Base-by-base conservation (phyloP, 2,888 invertebrate genomes). In the Salpingus planirostris region DNA sequence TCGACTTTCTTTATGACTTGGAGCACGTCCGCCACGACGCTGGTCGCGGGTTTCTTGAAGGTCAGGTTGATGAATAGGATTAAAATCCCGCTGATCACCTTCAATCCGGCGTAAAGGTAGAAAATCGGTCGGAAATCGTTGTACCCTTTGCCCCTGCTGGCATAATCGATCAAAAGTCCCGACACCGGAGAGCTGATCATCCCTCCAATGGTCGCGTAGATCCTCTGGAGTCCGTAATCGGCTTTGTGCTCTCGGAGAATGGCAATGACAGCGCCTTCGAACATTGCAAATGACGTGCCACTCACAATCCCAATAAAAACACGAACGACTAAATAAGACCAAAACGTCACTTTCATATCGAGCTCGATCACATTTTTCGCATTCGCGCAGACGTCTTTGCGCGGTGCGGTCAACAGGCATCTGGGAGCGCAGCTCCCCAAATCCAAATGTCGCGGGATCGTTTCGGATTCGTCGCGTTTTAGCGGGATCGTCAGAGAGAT, bases 161-260 rank as follows among this genome's bases (percentile, higher is more conserved):
- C 79, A 45, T 76, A 80, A 62, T 84, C 82, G 29, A 85, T 81
- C 27, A 84, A 67, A 46, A 78, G 50, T 2, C 85, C 85, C 1
- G 83, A 80, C 5, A 84, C 63, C 1, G 83, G 84, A 1, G 83
- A 81, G n/a, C 80, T 79, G 47, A 84, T 79, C 78, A 83, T 82
- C 13, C 80, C 81, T 1, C 84, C 84, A 38, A 84, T 70, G 37
- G 78, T 79, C 21, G 81, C 83, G 54, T 81, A 84, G 33, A 83
- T 76, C 34, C 81, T 67, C 63, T 84, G 84, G 40, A 84, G 63
- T 0, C 84, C 85, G 49, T 84, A 84, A 64, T 84, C 84, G 0
- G 82, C 84, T 45, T 77, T 73, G 51, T 82, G 80, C 48, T 83
- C 80, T 35, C 81, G 65, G 34, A 84, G 65, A 47, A 84, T 80